These are phyloP conservation scores for Coecobrya sp. DNA, from an alignment of 2,888 invertebrate genomes.

Conservation along the genomic window DNA sequence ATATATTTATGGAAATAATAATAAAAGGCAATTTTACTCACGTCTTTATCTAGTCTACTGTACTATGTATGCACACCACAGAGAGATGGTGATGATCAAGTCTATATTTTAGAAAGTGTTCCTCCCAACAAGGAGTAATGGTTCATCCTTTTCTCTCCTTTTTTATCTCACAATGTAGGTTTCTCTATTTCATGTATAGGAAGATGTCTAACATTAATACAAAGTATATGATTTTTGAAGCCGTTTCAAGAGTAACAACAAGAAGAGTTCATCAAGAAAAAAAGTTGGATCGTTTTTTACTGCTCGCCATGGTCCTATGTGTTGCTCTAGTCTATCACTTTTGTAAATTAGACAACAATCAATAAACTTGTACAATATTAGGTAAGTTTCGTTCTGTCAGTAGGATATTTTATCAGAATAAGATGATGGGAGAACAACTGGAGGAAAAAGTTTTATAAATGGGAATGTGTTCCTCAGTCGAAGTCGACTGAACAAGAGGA, in stretches of 20 bases:
- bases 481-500: slow-evolving; percentile 33
- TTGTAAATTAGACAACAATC: slow-evolving; percentile 55
- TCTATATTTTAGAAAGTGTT: slow-evolving; percentile 4
- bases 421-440: slow-evolving; percentile 39
- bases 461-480: slow-evolving; percentile 13
- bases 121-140: neutral
- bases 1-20: slow-evolving; percentile 60
- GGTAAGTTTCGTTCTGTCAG: slow-evolving; percentile 28
- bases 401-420: neutral
- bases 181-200: neutral
- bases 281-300: slow-evolving; percentile 33
- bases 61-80: neutral
- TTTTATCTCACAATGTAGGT: neutral
- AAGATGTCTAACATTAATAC: neutral
- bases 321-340: slow-evolving; percentile 12
- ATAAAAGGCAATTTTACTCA: slow-evolving; percentile 64
- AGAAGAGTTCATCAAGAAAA: slow-evolving; percentile 59
- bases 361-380: slow-evolving; percentile 50
- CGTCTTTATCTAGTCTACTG: slow-evolving; percentile 60
- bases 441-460: slow-evolving; percentile 54
- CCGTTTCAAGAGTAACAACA: slow-evolving; percentile 9
- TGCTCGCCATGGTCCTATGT: neutral
- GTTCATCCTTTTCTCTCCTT: slow-evolving; percentile 11
- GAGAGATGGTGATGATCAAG: no score
- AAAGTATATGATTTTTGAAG: slow-evolving; percentile 29